Percentiles rank a stretch among this genome's conserved stretches.
phyloP scores from a whole-genome alignment of 2,113 vertebrate species.

The Petromus typicus region DNA sequence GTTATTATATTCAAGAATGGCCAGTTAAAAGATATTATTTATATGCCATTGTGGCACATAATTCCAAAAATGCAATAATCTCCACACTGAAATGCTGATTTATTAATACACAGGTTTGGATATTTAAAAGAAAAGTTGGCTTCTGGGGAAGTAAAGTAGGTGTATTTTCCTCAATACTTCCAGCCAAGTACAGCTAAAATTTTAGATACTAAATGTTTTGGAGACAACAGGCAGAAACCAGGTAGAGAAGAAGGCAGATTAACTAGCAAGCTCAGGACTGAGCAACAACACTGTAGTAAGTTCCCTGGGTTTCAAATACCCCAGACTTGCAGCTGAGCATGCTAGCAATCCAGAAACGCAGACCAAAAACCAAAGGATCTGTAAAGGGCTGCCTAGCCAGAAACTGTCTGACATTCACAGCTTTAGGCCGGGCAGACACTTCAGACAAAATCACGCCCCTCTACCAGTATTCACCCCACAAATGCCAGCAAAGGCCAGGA shows the following conservation, averaged over 20 bases:
- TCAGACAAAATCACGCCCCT: not conserved
- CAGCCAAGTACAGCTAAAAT: not conserved
- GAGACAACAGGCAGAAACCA: not conserved
- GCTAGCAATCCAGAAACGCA: not conserved
- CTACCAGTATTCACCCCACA: too few species aligned
- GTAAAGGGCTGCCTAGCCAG: not conserved
- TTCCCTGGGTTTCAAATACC: not conserved
- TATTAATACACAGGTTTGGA: conserved; percentile 52
- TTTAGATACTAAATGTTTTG: not conserved
- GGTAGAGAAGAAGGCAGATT: not conserved
- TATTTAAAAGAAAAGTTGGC: not conserved
- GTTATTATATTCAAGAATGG: not conserved
- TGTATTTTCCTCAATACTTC: not conserved
- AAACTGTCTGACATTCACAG: not conserved
- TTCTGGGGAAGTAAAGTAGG: not conserved
- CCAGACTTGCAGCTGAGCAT: not conserved
- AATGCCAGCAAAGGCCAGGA: not conserved
- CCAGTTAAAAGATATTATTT: conserved; percentile 31
- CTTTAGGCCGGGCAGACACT: not conserved
- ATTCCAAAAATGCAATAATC: conserved; percentile 27
- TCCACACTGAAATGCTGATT: conserved; percentile 45
- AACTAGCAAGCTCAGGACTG: not conserved
- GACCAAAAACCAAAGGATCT: not conserved
- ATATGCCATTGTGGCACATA: not conserved
- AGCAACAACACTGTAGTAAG: not conserved